Evolutionary conservation across 2,113 vertebrate species (phyloP).

Genomic region (Myiagra hebetior): DNA sequence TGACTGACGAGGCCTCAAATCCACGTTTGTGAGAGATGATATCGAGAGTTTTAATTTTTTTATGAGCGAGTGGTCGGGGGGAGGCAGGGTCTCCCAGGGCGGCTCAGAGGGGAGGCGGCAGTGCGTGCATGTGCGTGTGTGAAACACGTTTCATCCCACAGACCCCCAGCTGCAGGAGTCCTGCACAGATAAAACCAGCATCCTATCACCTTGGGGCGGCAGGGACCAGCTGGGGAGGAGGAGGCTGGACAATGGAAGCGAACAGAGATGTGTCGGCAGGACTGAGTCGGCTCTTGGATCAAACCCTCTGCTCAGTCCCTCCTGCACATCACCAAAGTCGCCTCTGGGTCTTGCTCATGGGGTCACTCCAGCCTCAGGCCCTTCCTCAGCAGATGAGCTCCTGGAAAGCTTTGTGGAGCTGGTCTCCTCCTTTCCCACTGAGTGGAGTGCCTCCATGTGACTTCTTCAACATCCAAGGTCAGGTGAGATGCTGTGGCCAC

Average conservation of each 20-base stretch:
- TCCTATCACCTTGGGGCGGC: rapidly evolving
- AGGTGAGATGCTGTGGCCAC: neutral
- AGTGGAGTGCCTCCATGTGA: neutral
- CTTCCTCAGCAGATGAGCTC: neutral
- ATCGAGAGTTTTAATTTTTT: slow-evolving; percentile 26
- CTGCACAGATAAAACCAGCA: neutral
- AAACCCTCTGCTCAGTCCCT: neutral
- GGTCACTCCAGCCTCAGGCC: neutral
- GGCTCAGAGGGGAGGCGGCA: rapidly evolving
- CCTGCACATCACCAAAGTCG: neutral
- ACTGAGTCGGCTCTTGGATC: neutral
- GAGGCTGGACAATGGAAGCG: neutral
- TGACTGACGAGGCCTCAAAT: slow-evolving; percentile 62
- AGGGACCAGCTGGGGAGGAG: neutral
- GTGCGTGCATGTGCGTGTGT: neutral
- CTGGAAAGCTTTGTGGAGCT: neutral
- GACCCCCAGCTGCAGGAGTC: slow-evolving; percentile 32
- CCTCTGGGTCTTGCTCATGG: rapidly evolving
- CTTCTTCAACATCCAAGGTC: neutral
- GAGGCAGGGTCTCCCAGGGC: neutral
- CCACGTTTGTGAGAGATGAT: slow-evolving; percentile 47
- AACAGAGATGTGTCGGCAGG: rapidly evolving
- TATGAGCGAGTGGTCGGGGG: neutral
- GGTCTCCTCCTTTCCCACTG: neutral
- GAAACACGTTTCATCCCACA: neutral